Conservation (phyloP, 1,140 invertebrate species). For the Drosophila yakuba region DNA sequence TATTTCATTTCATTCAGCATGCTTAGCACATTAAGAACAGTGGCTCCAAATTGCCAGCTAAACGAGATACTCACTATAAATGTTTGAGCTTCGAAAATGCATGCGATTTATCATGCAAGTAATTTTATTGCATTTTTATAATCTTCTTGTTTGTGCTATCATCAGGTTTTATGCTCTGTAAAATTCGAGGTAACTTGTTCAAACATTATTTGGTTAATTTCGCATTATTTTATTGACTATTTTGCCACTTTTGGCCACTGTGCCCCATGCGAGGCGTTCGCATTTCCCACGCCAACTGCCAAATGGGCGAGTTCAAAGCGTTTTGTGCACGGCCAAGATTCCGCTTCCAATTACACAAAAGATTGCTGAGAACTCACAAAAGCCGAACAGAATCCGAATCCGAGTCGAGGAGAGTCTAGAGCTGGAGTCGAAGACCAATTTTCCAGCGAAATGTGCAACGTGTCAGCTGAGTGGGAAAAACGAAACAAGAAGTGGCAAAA, state of each 20-base stretch:
- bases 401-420: not conserved
- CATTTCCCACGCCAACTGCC: slow-evolving; percentile 73
- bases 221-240: not conserved
- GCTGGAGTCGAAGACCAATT: slow-evolving; percentile 20
- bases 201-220: too few species aligned
- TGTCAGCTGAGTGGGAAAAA: slow-evolving; percentile 57
- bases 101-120: not conserved
- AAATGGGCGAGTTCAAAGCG: slow-evolving; percentile 73
- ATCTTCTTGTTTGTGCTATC: too few species aligned
- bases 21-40: slow-evolving; percentile 31
- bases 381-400: slow-evolving; percentile 28
- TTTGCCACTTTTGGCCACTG: slow-evolving; percentile 16
- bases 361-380: slow-evolving; percentile 72
- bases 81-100: too few species aligned
- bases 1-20: slow-evolving; percentile 68
- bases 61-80: too few species aligned
- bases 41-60: not conserved
- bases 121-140: not conserved
- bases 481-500: slow-evolving; percentile 6
- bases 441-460: slow-evolving; percentile 66
- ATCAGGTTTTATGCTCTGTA: too few species aligned
- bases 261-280: slow-evolving; percentile 29
- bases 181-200: too few species aligned
- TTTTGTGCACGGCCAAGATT: slow-evolving; percentile 68
- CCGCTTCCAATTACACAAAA: slow-evolving; percentile 78